phyloP scores from a whole-genome alignment of 2,113 vertebrate species.

The Mustela lutreola region DNA sequence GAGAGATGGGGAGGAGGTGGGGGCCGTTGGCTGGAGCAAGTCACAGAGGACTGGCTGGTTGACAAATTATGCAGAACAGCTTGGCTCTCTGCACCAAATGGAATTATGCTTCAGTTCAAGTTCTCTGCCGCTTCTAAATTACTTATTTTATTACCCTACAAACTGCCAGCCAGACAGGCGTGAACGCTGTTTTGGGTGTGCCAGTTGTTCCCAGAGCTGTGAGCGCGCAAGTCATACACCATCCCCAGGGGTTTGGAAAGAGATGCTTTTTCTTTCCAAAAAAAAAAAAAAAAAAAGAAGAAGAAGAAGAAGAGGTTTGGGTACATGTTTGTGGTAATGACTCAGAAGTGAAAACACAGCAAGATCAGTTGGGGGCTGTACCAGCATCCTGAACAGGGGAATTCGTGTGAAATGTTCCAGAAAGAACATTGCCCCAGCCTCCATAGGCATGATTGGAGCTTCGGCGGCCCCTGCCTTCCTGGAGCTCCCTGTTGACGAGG shows the following conservation, averaged over 20 bases:
- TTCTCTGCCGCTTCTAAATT: constrained; percentile 68
- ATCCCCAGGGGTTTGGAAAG: not conserved
- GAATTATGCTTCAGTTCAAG: constrained; percentile 51
- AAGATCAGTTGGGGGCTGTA: not conserved
- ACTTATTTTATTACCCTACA: constrained; percentile 75
- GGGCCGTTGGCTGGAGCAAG: constrained; percentile 33
- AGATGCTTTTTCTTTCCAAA: not conserved
- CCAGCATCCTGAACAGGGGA: not conserved
- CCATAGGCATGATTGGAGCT: not conserved
- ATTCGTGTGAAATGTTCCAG: not conserved
- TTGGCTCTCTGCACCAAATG: constrained; percentile 30
- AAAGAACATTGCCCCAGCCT: not conserved
- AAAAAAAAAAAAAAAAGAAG: not conserved
- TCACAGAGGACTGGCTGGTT: constrained; percentile 1
- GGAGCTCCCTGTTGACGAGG: not conserved
- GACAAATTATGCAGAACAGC: constrained; percentile 62
- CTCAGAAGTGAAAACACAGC: not conserved
- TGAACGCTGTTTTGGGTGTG: constrained; percentile 64
- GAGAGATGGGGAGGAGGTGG: not conserved
- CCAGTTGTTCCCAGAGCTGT: constrained; percentile 71
- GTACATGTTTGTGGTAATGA: not conserved
- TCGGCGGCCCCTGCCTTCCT: not conserved
- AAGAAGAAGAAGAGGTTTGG: not conserved
- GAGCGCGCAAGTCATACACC: constrained; percentile 59
- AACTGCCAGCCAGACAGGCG: constrained; percentile 57